Conservation (phyloP, 1,140 invertebrate species). For the Lepidostoma basale region DNA sequence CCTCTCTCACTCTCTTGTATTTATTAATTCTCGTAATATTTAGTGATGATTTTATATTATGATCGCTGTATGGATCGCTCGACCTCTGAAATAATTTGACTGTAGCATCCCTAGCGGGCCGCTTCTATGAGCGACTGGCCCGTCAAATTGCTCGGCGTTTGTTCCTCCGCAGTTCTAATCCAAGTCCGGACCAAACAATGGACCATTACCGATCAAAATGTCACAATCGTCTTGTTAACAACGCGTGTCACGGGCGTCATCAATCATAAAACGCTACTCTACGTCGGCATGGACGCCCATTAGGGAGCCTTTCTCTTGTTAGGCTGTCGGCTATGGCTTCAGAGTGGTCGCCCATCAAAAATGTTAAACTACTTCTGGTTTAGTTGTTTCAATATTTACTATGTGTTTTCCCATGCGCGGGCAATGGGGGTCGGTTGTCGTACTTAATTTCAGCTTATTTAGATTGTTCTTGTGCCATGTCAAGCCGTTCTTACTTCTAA, state of each 20-base stretch:
- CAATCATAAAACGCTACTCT: constrained; percentile 16
- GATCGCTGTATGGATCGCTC: too few species aligned
- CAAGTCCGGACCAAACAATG: background rate
- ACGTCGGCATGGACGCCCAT: background rate
- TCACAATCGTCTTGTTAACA: constrained; percentile 24
- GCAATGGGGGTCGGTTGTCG: too few species aligned
- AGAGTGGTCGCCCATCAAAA: background rate
- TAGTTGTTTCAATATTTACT: background rate
- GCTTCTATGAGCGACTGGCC: constrained; percentile 3
- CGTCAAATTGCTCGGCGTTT: constrained; percentile 9
- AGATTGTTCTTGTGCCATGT: too few species aligned
- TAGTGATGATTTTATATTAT: too few species aligned
- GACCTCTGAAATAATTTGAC: too few species aligned
- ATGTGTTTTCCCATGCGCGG: background rate
- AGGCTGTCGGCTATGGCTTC: background rate
- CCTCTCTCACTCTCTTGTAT: too few species aligned
- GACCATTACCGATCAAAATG: constrained; percentile 20
- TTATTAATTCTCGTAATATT: too few species aligned
- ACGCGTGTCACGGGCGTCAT: constrained; percentile 1
- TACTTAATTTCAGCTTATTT: too few species aligned
- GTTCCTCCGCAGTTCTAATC: background rate
- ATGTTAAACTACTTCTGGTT: background rate
- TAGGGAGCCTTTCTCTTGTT: background rate
- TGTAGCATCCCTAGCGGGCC: too few species aligned
- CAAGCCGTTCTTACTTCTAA: too few species aligned